Evolutionary conservation across 2,888 invertebrate species (phyloP), one percentile per base, ranked within the genome.

Genomic region (Malachius bipustulatus): DNA sequence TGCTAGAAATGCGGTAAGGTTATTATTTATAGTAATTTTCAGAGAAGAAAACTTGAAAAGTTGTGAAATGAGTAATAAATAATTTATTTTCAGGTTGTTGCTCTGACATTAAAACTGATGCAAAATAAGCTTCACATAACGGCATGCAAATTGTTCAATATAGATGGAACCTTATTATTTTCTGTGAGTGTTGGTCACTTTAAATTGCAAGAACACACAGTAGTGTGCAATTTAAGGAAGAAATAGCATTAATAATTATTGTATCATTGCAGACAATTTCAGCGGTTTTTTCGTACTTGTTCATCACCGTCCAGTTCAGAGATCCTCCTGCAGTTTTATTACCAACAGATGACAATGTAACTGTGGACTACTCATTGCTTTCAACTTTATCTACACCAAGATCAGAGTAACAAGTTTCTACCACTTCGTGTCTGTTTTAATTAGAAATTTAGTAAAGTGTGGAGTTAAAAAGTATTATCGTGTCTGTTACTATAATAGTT

Each of bases 121-220:
- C 37, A 37, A 12, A 37, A 12, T n/a, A 30, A 34, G 28, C 14
- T 37, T 9, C 16, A 30, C 14, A 34, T 37, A 11, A 37, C 16
- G 24, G 37, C 37, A 4, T 37, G 37, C 13, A 34, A 26, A 4
- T 34, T 37, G 16, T 37, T 37, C 11, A 37, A 34, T 27, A 37
- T 37, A 6, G 37, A 37, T 13, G 32, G 30, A 11, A 37, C 37
- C n/a, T 14, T 37, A 8, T 32, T 37, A 19, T 37, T 37, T 24
- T 34, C 37, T 9, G 37, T 37, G 16, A 37, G 30, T 32, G n/a
- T n/a, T 8, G 6, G n/a, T 8, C n/a, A 19, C n/a, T 8, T 19
- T 8, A n/a, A 19, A 19, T n/a, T 8, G 24, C 24, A 19, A 19
- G 24, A 19, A 19, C 24, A 6, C 6, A 19, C 24, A n/a, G 24